phyloP scores from a whole-genome alignment of 1,140 invertebrate genomes.

The Adelges cooleyi region DNA sequence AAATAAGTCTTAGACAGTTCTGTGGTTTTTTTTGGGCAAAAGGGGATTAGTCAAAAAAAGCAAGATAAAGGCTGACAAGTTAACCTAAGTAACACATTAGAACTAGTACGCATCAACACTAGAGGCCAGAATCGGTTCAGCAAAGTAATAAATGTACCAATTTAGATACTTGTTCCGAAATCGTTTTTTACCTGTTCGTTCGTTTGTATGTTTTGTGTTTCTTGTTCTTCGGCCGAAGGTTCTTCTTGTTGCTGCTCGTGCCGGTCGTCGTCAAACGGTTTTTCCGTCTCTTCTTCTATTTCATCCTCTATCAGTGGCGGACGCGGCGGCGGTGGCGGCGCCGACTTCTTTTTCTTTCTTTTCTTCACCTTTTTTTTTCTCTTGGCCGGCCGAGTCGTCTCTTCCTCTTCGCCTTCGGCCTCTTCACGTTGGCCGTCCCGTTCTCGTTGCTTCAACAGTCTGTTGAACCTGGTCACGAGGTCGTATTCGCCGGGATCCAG shows the following conservation, averaged over 20 bases:
- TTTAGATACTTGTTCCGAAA: too few species aligned
- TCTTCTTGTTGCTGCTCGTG: not conserved
- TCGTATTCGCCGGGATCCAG: not conserved
- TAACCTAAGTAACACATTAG: too few species aligned
- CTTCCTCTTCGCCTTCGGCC: not conserved
- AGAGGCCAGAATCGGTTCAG: too few species aligned
- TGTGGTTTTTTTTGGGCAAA: too few species aligned
- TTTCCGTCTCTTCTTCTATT: not conserved
- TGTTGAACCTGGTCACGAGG: slow-evolving; percentile 3
- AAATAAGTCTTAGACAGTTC: too few species aligned
- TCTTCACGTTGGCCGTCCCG: not conserved
- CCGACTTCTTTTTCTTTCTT: not conserved
- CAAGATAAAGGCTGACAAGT: too few species aligned
- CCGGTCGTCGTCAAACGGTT: not conserved
- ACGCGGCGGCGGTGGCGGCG: not conserved
- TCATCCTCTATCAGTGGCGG: not conserved
- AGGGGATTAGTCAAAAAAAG: too few species aligned
- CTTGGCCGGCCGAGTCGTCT: not conserved
- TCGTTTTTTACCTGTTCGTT: too few species aligned
- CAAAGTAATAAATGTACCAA: too few species aligned
- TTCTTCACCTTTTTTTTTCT: not conserved
- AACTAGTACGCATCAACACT: too few species aligned
- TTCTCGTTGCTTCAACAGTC: not conserved
- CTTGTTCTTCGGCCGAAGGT: slow-evolving; percentile 1
- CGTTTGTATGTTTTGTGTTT: not conserved